Evolutionary conservation across 2,888 invertebrate species (phyloP).

Genomic region (Blastobasis adustella): DNA sequence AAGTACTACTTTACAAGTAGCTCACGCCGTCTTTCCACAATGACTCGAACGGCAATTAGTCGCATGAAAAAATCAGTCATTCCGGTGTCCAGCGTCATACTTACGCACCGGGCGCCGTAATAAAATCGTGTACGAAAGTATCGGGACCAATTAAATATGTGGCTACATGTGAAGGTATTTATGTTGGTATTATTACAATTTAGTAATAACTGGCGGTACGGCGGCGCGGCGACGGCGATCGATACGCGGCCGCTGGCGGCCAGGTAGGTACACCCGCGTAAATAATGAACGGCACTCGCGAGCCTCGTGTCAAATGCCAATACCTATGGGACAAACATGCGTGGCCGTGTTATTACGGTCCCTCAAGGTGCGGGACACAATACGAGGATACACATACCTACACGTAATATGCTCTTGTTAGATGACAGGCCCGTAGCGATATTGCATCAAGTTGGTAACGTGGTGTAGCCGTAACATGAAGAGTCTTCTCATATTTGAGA

Average conservation of each 20-base stretch:
- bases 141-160: background rate
- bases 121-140: background rate
- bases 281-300: constrained; percentile 54
- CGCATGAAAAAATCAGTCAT: background rate
- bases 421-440: too few relatives aligned
- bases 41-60: too few relatives aligned
- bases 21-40: too few relatives aligned
- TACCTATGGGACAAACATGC: constrained; percentile 25
- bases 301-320: constrained; percentile 46
- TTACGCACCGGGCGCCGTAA: background rate
- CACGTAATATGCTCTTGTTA: too few relatives aligned
- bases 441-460: background rate
- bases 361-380: too few relatives aligned
- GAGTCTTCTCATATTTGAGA: background rate
- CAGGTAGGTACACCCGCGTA: constrained; percentile 38
- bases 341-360: too few relatives aligned
- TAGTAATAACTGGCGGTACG: constrained; percentile 20
- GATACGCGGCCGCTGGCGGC: constrained; percentile 9
- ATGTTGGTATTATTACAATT: constrained; percentile 14
- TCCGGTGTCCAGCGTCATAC: background rate
- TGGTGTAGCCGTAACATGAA: background rate
- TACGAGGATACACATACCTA: too few relatives aligned
- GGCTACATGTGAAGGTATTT: constrained; percentile 17
- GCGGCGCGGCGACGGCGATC: constrained; percentile 7
- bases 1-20: too few relatives aligned